A percentile compares a stretch with the other conserved stretches of the same genome.
Evolutionary conservation across 37 sponge, comb jelly and placozoan species (phyloP).

Genomic region (Cliona cf. orientalis): DNA sequence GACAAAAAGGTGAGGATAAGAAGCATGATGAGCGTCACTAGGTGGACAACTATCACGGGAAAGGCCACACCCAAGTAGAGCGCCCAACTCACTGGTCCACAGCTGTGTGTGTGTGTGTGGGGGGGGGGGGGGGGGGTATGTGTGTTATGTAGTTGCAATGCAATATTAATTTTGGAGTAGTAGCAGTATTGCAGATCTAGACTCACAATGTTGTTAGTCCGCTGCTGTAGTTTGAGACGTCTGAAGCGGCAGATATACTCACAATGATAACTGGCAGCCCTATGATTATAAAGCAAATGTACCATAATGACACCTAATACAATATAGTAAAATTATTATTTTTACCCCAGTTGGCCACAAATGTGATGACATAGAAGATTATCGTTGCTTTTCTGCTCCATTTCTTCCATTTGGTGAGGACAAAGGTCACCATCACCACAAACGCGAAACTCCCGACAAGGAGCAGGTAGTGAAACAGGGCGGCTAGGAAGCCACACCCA

Average conservation of each 20-base stretch:
- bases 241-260: neutral
- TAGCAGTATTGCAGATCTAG: neutral
- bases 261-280: slow-evolving; percentile 20
- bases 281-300: neutral
- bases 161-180: neutral
- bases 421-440: neutral
- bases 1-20: neutral
- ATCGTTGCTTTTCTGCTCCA: neutral
- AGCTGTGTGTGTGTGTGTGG: slow-evolving; percentile 7
- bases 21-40: neutral
- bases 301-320: neutral
- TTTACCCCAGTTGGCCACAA: slow-evolving; percentile 21
- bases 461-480: slow-evolving; percentile 23
- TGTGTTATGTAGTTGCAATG: no score
- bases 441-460: slow-evolving; percentile 5
- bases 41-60: slow-evolving; percentile 1
- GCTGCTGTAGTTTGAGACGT: neutral
- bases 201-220: neutral
- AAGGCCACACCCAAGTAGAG: neutral
- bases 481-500: neutral
- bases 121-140: neutral
- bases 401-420: neutral
- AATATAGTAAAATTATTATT: neutral
- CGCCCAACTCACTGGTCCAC: slow-evolving; percentile 11
- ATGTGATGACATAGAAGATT: neutral